These are phyloP conservation scores for Hippoglossus stenolepis DNA, from an alignment of 2,113 vertebrate species.

Conservation along the genomic window DNA sequence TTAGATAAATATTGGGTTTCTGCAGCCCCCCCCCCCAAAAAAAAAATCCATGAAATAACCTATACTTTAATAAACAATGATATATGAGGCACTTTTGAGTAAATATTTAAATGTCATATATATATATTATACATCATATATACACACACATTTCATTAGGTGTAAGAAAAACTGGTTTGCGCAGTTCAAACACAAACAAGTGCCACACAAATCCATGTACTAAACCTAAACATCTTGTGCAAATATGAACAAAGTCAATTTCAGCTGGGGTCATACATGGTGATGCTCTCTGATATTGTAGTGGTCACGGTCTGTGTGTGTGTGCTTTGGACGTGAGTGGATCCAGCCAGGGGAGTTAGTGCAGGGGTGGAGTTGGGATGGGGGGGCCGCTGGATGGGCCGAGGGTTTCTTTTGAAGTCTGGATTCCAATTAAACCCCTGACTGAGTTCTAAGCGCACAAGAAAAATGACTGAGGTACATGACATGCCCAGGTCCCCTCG, in stretches of 20 bases:
- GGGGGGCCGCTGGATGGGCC: slow-evolving; percentile 82
- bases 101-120: not conserved
- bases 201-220: slow-evolving; percentile 38
- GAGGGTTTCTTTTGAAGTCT: slow-evolving; percentile 98
- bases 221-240: slow-evolving; percentile 65
- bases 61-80: no score
- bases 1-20: not conserved
- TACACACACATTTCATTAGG: not conserved
- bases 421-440: slow-evolving; percentile 99
- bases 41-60: not conserved
- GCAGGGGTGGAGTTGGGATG: slow-evolving; percentile 82
- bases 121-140: not conserved
- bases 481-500: slow-evolving; percentile 92
- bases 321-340: slow-evolving; percentile 68
- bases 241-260: slow-evolving; percentile 77
- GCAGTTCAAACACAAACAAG: slow-evolving; percentile 60
- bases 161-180: slow-evolving; percentile 10
- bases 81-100: not conserved
- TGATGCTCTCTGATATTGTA: slow-evolving; percentile 79
- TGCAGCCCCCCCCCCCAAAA: not conserved
- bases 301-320: slow-evolving; percentile 77
- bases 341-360: slow-evolving; percentile 77
- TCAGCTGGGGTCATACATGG: slow-evolving; percentile 69
- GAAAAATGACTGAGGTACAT: slow-evolving; percentile 96
- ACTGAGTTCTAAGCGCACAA: slow-evolving; percentile 98